Conservation (phyloP, 92 coral and sea anemone genomes). For the Ricordea florida region DNA sequence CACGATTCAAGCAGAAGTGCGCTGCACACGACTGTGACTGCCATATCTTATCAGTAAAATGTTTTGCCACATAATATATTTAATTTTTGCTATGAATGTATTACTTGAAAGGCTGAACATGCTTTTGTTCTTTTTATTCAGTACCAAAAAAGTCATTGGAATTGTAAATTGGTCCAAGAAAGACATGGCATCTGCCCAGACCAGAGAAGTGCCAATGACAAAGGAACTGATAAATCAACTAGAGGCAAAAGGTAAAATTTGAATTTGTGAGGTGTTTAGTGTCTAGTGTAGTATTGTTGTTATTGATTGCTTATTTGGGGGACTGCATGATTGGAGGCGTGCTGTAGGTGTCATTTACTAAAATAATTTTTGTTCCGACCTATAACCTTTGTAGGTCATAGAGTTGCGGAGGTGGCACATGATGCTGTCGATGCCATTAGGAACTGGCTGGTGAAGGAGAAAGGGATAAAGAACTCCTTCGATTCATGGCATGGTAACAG, state of each 20-base stretch:
- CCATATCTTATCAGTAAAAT: not conserved
- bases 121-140: not conserved
- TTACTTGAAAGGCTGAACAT: not conserved
- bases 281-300: not conserved
- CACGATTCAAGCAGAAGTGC: slow-evolving; percentile 29
- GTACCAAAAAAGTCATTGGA: slow-evolving; percentile 15
- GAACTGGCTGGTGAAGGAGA: too few relatives aligned
- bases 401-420: too few relatives aligned
- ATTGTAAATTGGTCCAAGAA: slow-evolving; percentile 3
- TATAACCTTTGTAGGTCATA: too few relatives aligned
- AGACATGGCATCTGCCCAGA: not conserved
- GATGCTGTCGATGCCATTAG: too few relatives aligned
- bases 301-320: too few relatives aligned
- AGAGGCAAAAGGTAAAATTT: not conserved
- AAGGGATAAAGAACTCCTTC: not conserved
- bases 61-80: not conserved
- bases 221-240: not conserved
- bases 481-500: too few relatives aligned
- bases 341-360: too few relatives aligned
- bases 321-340: too few relatives aligned
- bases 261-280: not conserved
- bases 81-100: not conserved
- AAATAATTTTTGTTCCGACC: too few relatives aligned
- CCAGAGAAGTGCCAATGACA: slow-evolving; percentile 14
- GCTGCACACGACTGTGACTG: slow-evolving; percentile 15